These are phyloP conservation scores for Macrotus californicus DNA, from an alignment of 2,113 vertebrate genomes.

Conservation along the genomic window DNA sequence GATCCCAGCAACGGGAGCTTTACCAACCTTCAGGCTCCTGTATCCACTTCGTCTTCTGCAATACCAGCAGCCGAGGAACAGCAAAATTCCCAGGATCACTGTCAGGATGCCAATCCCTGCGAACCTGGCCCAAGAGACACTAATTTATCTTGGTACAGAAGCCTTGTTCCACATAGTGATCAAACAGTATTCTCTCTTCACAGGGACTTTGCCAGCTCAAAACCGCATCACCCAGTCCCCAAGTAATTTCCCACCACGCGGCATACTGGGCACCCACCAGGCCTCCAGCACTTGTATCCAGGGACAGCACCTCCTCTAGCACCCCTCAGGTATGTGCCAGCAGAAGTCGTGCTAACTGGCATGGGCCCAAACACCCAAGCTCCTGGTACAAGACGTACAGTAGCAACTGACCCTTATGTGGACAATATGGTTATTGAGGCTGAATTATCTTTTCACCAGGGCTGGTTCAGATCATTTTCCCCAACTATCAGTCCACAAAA, in stretches of 20 bases:
- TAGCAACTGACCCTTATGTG: neutral
- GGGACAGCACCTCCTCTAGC: neutral
- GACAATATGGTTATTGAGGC: neutral
- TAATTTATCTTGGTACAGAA: neutral
- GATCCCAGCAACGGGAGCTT: neutral
- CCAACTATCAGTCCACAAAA: neutral
- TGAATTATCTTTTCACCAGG: neutral
- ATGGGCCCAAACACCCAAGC: neutral
- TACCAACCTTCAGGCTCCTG: constrained; percentile 86
- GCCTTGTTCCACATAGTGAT: neutral
- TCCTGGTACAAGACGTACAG: neutral
- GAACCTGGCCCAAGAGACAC: constrained; percentile 81
- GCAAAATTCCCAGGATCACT: constrained; percentile 85
- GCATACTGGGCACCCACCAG: neutral
- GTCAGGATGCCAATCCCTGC: constrained; percentile 88
- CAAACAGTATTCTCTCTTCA: neutral
- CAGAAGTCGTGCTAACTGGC: neutral
- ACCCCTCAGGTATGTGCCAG: neutral
- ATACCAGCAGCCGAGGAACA: constrained; percentile 93
- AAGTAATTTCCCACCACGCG: neutral
- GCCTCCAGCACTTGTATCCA: neutral
- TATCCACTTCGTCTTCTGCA: constrained; percentile 90
- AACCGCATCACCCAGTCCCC: neutral
- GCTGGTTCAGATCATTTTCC: neutral
- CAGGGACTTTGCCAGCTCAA: neutral